Base-by-base conservation (phyloP, 1,140 invertebrate species). In the Drosophila neocordata region DNA sequence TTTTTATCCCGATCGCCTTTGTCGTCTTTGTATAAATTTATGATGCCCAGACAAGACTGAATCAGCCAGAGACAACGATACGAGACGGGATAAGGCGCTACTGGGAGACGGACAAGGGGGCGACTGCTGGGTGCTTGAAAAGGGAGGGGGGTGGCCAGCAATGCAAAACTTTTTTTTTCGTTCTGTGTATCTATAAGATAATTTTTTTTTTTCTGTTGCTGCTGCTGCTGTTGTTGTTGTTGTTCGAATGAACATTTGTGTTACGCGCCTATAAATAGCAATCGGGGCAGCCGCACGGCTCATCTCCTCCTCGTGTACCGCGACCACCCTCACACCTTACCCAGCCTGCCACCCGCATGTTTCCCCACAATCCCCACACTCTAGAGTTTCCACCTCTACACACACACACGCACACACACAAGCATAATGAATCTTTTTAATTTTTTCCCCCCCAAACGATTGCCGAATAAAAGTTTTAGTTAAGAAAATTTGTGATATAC, bases 201-300 rank as follows among this genome's bases (percentile, higher is more conserved):
- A 82, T 87, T 70, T 76, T 68, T 77, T 52, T 31, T 31, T 31
- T 31, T 31, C 20, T 48, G 53, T 61, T 55, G 38, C 12, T 37
- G 35, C 12, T 37, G 35, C 12, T 37, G 41, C 31, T 61, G 12
- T 18, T 48, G 41, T 18, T 48, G 41, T 48, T 18, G 41, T 48
- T 48, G 41, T 48, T 48, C 41, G 62, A 18, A 24, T 41, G 38
- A 51, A 69, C 58, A 66, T 70, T 66, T 64, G 69, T 79, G 77
- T 79, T 73, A 73, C 72, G 73, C 81, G 65, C 81, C 81, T 87
- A 87, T 88, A 87, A 87, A 87, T 87, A 87, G 82, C 82, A 80
- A 66, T 77, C 41, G 41, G 72, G 72, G 57, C 77, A 57, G 82
- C 73, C 65, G 72, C 75, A 66, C 76, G 62, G 65, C 64, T 53